Base-by-base conservation (phyloP, 2,797 vertebrate species). In the Gymnothorax reevesii region DNA sequence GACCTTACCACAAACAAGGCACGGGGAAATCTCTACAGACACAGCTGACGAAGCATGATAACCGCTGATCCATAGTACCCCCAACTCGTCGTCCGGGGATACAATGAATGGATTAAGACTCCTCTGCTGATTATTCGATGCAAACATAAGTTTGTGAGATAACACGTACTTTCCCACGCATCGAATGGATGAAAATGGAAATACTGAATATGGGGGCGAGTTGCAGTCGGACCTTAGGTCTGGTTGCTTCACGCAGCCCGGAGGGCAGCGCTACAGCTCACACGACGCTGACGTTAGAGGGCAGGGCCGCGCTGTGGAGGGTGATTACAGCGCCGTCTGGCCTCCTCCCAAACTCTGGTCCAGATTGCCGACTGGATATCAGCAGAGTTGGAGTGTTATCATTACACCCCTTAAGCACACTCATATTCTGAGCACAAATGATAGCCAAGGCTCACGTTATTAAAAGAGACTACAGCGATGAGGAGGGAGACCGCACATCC, bases 351-450 rank as follows among this genome's bases (percentile, higher is more conserved):
- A 59, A 57, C 69, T 33, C 25, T 25, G 66, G 49, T 8, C 82
- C 88, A 89, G 88, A 84, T 82, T 85, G 87, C 85, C 60, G 57
- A 54, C 59, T 88, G 87, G 91, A 92, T 92, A 92, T 86, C 57
- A 54, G 82, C 66, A 55, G 82, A 59, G n/a, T 2, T 25, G 86
- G 83, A 15, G 66, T 20, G 82, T 89, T 88, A 89, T 89, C 90
- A 85, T 79, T n/a, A 55, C 3, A 20, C 17, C 66, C 15, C 62
- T 49, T 27, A 22, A 3, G 75, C 80, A 57, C 60, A 66, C 87
- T 88, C 86, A 86, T 86, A 87, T 84, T 83, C 84, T 87, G 82
- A 80, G 66, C 88, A 86, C 6, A 49, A 17, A 15, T 52, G 49
- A 54, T 52, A 22, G 20, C 17, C 77, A 80, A 22, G 77, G 55